phyloP scores from a whole-genome alignment of 2,113 vertebrate species.

The Sebastes fasciatus region DNA sequence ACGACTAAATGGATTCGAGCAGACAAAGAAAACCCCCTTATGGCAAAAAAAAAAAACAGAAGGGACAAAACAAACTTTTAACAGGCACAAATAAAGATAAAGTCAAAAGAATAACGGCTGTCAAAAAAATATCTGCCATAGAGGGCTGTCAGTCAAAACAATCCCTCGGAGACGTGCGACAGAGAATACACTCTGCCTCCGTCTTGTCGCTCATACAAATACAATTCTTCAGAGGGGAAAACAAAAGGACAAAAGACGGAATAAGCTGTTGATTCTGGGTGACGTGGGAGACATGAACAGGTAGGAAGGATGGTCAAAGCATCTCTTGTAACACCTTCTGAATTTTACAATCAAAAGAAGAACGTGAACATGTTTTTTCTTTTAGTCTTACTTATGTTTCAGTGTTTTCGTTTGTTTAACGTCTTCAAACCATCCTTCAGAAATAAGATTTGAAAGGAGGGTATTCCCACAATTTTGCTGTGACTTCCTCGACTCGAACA shows the following conservation, averaged over 20 bases:
- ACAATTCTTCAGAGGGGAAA: constrained; percentile 27
- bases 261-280: constrained; percentile 20
- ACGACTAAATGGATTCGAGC: not conserved
- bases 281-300: constrained; percentile 18
- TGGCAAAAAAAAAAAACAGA: not conserved
- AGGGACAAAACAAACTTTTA: constrained; percentile 54
- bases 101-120: constrained; percentile 41
- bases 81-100: constrained; percentile 45
- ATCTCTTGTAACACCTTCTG: not conserved
- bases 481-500: not conserved
- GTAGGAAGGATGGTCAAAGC: constrained; percentile 14
- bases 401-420: not conserved
- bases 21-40: constrained; percentile 43
- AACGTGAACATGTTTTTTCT: not conserved
- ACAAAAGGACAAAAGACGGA: constrained; percentile 1
- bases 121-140: constrained; percentile 24
- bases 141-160: constrained; percentile 55
- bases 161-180: constrained; percentile 21
- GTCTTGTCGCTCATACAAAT: constrained; percentile 40
- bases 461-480: not conserved
- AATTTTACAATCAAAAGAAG: constrained; percentile 1
- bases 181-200: constrained; percentile 27
- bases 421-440: constrained; percentile 18
- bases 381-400: not conserved
- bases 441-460: not conserved